Percentiles rank a stretch among this genome's conserved stretches.
Evolutionary conservation across 2,797 vertebrate species (phyloP).

Genomic region (Myotis daubentonii): DNA sequence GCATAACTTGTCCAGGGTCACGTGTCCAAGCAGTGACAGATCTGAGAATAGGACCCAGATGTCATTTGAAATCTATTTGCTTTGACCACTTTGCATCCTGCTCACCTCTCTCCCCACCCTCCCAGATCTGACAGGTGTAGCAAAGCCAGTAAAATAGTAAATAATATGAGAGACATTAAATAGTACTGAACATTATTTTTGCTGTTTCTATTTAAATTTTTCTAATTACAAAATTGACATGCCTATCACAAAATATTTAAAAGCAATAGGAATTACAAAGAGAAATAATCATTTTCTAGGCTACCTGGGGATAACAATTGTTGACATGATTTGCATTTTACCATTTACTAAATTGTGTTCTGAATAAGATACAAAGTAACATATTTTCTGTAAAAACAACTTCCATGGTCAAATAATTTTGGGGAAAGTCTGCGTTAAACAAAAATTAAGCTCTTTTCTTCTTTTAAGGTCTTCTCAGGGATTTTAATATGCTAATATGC

Average conservation of each 20-base stretch:
- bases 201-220: neutral
- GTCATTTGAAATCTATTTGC: neutral
- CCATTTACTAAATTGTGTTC: neutral
- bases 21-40: neutral
- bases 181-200: neutral
- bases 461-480: neutral
- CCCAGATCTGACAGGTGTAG: neutral
- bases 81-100: neutral
- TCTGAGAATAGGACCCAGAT: neutral
- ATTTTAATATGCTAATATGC: neutral
- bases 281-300: neutral
- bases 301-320: neutral
- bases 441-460: constrained; percentile 18
- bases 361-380: neutral
- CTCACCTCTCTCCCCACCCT: neutral
- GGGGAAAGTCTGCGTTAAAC: neutral
- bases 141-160: neutral
- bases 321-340: constrained; percentile 32
- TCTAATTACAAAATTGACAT: neutral
- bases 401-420: neutral
- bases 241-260: constrained; percentile 12
- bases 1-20: neutral
- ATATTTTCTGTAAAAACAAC: constrained; percentile 12
- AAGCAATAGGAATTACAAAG: neutral
- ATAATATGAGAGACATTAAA: neutral